These are phyloP conservation scores for Lagodon rhomboides DNA, from an alignment of 2,797 vertebrate species.

Conservation along the genomic window DNA sequence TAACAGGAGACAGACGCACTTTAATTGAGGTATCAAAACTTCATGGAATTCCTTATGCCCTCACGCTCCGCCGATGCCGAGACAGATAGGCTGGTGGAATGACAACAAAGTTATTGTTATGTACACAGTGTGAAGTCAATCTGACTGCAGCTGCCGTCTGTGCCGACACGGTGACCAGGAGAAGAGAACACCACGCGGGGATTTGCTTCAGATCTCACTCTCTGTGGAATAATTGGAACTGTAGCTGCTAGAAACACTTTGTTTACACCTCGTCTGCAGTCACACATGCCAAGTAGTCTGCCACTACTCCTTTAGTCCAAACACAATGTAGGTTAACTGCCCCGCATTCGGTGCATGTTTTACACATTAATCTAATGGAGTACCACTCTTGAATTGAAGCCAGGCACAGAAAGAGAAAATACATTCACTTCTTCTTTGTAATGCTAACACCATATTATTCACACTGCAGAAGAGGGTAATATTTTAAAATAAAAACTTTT, in stretches of 20 bases:
- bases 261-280: conserved; percentile 63
- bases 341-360: conserved; percentile 55
- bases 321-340: conserved; percentile 70
- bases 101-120: conserved; percentile 85
- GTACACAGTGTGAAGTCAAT: conserved; percentile 81
- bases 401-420: conserved; percentile 48
- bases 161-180: conserved; percentile 65
- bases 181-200: conserved; percentile 38
- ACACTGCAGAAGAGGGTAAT: conserved; percentile 48
- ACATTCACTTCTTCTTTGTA: conserved; percentile 46
- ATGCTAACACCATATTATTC: conserved; percentile 63
- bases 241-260: conserved; percentile 66
- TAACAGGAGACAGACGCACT: conserved; percentile 80
- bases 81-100: conserved; percentile 82
- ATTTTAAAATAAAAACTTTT: conserved; percentile 57
- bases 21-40: conserved; percentile 85
- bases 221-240: conserved; percentile 66
- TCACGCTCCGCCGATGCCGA: conserved; percentile 71
- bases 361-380: conserved; percentile 71
- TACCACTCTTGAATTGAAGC: conserved; percentile 54
- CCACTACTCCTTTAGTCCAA: conserved; percentile 65
- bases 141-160: conserved; percentile 70
- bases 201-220: conserved; percentile 58
- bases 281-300: conserved; percentile 65
- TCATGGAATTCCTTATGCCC: conserved; percentile 79